Evolutionary conservation across 2,113 vertebrate genomes (phyloP), one percentile per base, ranked within the genome.

Genomic region (Panurus biarmicus): DNA sequence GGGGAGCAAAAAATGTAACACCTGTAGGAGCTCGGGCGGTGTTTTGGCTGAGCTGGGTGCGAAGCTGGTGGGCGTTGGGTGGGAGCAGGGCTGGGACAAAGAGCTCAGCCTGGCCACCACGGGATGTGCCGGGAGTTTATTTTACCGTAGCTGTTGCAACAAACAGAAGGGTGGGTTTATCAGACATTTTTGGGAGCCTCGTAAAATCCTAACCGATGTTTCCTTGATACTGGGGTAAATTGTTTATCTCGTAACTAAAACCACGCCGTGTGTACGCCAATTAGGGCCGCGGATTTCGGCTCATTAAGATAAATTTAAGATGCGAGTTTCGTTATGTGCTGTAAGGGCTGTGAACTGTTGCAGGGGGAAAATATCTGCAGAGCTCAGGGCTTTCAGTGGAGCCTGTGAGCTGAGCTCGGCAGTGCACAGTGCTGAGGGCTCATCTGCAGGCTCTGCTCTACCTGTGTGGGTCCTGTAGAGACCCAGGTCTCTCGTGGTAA

Each of bases 221-320:
- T 97, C 93, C 96, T 96, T 87, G 93, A 96, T 97, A 78, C 89
- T 6, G 53, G 94, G 93, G 89, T 92, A 95, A 96, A 93, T 80
- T 96, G 96, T 97, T 97, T 97, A 90, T 89, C 76, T 94, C 25
- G 51, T 97, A 95, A 90, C 96, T 94, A 96, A 97, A 97, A 94
- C 95, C 96, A 94, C 15, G 12, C 33, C 33, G 40, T 28, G 78
- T 18, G 58, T 53, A 8, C 28, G 19, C 85, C 93, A 95, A 65
- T 95, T 94, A 96, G 75, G 54, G 56, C 31, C 0, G 7, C 0
- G 24, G 76, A 38, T 97, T 97, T 94, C 86, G 48, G 64, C 69
- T 96, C 78, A 67, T 97, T 93, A 91, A 96, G 97, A 73, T 82
- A 73, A 91, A 90, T 76, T 74, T 81, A 19, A 79, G 96, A 95